A percentile compares a stretch with the other conserved stretches of the same genome.
phyloP scores from a whole-genome alignment of 1,140 invertebrate genomes.

The Caenorhabditis inopinata region DNA sequence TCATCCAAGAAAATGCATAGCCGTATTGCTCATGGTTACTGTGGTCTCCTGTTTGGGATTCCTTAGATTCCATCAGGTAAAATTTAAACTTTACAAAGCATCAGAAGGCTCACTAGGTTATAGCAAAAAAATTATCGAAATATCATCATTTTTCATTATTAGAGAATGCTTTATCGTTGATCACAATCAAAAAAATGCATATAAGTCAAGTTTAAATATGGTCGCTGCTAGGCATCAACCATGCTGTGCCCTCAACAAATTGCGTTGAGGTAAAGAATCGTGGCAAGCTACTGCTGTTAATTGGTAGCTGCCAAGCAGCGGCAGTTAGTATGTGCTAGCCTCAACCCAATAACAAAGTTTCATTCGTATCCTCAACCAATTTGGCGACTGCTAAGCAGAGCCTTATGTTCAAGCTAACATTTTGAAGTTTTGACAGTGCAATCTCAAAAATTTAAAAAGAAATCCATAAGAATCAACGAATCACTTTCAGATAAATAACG shows the following conservation, averaged over 20 bases:
- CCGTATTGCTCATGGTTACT: slow-evolving; percentile 37
- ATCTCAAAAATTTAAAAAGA: background rate
- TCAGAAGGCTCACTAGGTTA: background rate
- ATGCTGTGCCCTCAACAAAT: no score
- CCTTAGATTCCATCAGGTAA: slow-evolving; percentile 48
- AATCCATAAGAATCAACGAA: background rate
- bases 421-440: background rate
- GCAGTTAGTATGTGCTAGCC: no score
- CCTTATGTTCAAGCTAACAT: background rate
- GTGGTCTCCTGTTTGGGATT: slow-evolving; percentile 43
- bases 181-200: no score
- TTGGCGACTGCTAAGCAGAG: no score
- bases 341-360: no score
- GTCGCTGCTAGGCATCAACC: no score
- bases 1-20: slow-evolving; percentile 46
- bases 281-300: no score
- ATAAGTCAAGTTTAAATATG: no score
- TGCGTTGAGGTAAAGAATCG: no score
- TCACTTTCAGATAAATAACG: slow-evolving; percentile 49
- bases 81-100: background rate
- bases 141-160: background rate
- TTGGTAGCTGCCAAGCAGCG: no score
- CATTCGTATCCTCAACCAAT: no score
- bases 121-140: background rate
- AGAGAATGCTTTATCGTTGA: background rate